Evolutionary conservation across 2,113 vertebrate genomes (phyloP).

Genomic region (Murina feae): DNA sequence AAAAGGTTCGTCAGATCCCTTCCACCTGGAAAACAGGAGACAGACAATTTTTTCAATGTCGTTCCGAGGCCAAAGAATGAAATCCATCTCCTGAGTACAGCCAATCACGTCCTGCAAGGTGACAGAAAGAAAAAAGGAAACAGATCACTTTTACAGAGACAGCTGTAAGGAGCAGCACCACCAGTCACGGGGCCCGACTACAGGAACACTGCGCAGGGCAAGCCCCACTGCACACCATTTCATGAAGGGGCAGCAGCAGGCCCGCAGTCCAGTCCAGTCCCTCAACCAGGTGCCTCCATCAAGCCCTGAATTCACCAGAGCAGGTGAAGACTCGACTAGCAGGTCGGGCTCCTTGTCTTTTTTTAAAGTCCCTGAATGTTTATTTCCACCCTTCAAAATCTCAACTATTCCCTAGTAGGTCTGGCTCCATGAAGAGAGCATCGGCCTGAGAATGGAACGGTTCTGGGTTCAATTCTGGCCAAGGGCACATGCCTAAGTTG

Average conservation of each 20-base stretch:
- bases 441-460: too few species aligned
- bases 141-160: background rate
- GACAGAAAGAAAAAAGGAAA: background rate
- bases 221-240: background rate
- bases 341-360: background rate
- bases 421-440: too few species aligned
- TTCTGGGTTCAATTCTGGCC: too few species aligned
- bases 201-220: background rate
- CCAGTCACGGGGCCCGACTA: background rate
- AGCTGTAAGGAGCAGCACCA: background rate
- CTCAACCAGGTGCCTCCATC: background rate
- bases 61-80: conserved; percentile 99
- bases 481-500: too few species aligned
- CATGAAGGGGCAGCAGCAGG: too few species aligned
- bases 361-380: background rate
- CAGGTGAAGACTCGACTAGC: background rate
- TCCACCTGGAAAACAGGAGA: conserved; percentile 99
- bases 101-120: conserved; percentile 93
- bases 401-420: background rate
- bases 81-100: conserved; percentile 99
- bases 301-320: background rate
- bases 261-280: background rate
- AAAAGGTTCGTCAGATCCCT: conserved; percentile 96
- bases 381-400: background rate
- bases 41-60: conserved; percentile 99